Evolutionary conservation across 2,797 vertebrate genomes (phyloP), one percentile per base, ranked within the genome.

Genomic region (Dendrocincla tyrannina): DNA sequence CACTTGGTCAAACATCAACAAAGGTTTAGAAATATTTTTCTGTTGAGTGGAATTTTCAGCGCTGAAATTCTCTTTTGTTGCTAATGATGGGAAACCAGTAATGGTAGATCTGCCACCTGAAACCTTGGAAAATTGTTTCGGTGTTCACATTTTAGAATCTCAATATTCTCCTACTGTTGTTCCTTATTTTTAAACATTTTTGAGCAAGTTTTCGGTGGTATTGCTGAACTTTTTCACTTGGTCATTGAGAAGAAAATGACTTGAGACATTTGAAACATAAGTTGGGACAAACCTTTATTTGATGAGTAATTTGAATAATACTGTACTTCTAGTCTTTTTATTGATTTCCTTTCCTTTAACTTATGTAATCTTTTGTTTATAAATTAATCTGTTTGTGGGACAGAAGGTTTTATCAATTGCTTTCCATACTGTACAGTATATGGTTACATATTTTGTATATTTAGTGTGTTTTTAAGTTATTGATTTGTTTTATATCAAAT

Each of bases 401-500:
- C 95, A 95, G 96, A 96, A 97, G 96, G 93, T 96, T 97, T 94
- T 97, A 96, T 98, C 98, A 97, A 97, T 98, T 95, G 97, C 96
- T 98, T 98, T 97, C 98, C 97, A 64, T 97, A 95, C 96, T 98
- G 98, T 99, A 97, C 97, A 98, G 98, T 99, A 97, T 98, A 96
- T 96, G 97, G 95, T 98, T 98, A 98, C 98, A 97, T 95, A 92
- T 98, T 98, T 98, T 98, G 98, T 98, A 98, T 98, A 97, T 97
- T 97, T 97, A 97, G 98, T 96, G 96, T 98, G 97, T 97, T 98
- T 97, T 98, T 98, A 98, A 98, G 98, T 98, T 97, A 98, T 98
- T 97, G 97, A 98, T 98, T 98, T 98, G 97, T 98, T 98, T 98
- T 98, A 97, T 98, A 98, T 98, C 97, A 97, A 98, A 98, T 98